Evolutionary conservation across 2,113 vertebrate species (phyloP), one percentile per base, ranked within the genome.

Genomic region (Caracal caracal): DNA sequence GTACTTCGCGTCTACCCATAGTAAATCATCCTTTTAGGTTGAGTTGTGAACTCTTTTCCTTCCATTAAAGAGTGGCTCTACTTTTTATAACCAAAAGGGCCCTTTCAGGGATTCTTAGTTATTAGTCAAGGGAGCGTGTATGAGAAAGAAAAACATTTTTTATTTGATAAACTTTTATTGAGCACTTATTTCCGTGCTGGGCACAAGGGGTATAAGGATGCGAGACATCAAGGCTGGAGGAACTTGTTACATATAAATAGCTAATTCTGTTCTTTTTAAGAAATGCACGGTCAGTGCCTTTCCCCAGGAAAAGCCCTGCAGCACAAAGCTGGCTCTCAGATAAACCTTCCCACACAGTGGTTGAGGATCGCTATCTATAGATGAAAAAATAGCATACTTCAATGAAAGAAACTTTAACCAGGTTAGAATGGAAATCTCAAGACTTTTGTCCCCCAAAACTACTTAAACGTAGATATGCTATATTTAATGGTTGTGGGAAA

Each of bases 151-250:
- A 59, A 68, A 65, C 16, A 19, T 35, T 70, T 73, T 81, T 59
- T 65, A 93, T 37, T 63, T 92, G 83, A 92, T 37, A 53, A 20
- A 70, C 15, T 59, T 61, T 90, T 49, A 26, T 40, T 56, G 61
- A 95, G 76, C 78, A 73, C 17, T 56, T 89, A 76, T 95, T 53
- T 92, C 68, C 81, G 47, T 92, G 68, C 68, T 49, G 83, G 63
- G 37, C 37, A 75, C 35, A n/a, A 83, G 26, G 5, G 8, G n/a
- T 79, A 66, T 12, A 84, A 88, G 90, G 78, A 82, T 80, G 71
- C 84, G 84, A 73, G 51, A 80, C 28, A 71, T 26, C 70, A 7
- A 22, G 10, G 11, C 0, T 6, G 4, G 51, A 51, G 5, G 5
- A 51, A 30, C 22, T 65, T 79, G 37, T 59, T 79, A 47, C n/a